phyloP scores from a whole-genome alignment of 2,888 invertebrate genomes.

The Miltochrista miniata region DNA sequence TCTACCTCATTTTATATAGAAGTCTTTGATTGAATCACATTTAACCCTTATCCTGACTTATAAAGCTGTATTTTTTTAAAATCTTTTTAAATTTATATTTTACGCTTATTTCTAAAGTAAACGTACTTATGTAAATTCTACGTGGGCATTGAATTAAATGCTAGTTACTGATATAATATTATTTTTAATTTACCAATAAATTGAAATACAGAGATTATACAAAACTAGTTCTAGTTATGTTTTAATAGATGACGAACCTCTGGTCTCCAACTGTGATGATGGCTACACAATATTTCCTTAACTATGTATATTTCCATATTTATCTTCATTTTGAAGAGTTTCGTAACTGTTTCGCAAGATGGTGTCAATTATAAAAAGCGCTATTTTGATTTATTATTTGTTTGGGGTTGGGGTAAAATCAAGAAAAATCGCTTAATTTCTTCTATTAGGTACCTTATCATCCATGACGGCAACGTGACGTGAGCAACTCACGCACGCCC shows the following conservation, averaged over 20 bases:
- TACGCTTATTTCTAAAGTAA: no score
- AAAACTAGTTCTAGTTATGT: slow-evolving; percentile 2
- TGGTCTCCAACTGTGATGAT: slow-evolving; percentile 5
- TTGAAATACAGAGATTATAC: background rate
- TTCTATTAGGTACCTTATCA: no score
- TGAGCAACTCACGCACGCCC: no score
- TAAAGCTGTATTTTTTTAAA: no score
- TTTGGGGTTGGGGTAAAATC: no score
- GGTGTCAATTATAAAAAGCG: background rate
- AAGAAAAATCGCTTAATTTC: no score
- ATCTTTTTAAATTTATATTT: no score
- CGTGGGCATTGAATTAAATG: background rate
- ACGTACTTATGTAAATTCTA: background rate
- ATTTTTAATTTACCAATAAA: background rate
- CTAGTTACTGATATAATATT: background rate
- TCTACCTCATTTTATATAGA: no score
- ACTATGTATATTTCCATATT: slow-evolving; percentile 2
- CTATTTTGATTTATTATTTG: background rate
- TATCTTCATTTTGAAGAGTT: background rate
- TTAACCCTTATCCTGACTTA: no score
- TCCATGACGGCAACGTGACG: no score
- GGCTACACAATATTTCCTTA: background rate
- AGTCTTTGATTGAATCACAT: no score
- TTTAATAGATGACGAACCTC: background rate
- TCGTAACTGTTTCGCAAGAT: background rate